Conservation (phyloP, 37 sponge, comb jelly and placozoan genomes). For the Hexactinellida sp. region DNA sequence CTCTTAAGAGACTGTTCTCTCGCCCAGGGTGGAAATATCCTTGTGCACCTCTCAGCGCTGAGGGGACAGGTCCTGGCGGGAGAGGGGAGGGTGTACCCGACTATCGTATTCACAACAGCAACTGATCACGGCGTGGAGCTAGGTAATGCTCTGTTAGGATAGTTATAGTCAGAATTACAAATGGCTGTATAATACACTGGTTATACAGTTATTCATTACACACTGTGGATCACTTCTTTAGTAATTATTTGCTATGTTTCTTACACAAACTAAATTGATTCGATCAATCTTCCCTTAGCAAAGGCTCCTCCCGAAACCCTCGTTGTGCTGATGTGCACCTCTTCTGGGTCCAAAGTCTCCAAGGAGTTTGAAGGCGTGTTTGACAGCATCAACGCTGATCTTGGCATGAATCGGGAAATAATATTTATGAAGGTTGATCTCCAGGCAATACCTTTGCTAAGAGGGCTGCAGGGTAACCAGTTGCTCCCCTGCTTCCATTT, state of each 20-base stretch:
- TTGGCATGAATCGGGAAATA: neutral
- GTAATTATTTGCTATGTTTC: neutral
- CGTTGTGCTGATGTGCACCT: neutral
- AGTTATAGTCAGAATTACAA: too few relatives aligned
- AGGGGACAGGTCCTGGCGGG: neutral
- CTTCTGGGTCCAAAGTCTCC: conserved; percentile 2
- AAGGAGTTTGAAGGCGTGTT: neutral
- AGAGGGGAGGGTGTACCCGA: neutral
- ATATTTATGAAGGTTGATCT: conserved; percentile 7
- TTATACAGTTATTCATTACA: too few relatives aligned
- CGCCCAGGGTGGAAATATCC: neutral
- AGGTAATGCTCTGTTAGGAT: neutral
- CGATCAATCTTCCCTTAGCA: neutral
- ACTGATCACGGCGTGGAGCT: neutral
- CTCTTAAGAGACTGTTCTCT: neutral
- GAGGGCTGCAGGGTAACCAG: neutral
- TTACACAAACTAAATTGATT: neutral
- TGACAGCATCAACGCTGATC: conserved; percentile 6
- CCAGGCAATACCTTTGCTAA: neutral
- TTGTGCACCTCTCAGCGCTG: neutral
- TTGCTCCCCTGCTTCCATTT: conserved; percentile 8
- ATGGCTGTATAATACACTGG: too few relatives aligned
- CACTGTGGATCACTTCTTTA: neutral
- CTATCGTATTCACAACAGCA: conserved; percentile 6
- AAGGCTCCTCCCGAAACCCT: conserved; percentile 4